A percentile compares a stretch with the other conserved stretches of the same genome.
These are phyloP conservation scores for Gasteruption jaculator DNA, from an alignment of 2,888 invertebrate genomes.

Conservation along the genomic window DNA sequence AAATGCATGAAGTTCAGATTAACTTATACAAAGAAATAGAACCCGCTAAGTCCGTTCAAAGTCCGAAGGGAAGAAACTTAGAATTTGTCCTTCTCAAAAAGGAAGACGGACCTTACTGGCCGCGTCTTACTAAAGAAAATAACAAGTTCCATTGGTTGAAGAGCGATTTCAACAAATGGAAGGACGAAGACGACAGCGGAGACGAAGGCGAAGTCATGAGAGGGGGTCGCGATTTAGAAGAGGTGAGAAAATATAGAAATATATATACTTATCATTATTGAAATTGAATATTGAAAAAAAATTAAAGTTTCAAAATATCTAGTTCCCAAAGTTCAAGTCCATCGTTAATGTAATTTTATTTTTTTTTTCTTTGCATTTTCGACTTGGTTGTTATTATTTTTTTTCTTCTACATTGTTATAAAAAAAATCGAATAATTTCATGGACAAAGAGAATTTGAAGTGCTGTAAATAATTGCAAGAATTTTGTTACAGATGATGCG, in stretches of 20 bases:
- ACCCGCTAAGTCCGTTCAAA: conserved; percentile 70
- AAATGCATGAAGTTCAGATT: conserved; percentile 83
- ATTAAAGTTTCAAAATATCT: no score
- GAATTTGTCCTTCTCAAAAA: conserved; percentile 70
- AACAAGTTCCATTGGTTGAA: conserved; percentile 94
- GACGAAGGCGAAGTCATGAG: conserved; percentile 59
- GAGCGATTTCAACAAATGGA: conserved; percentile 97
- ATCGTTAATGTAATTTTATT: no score
- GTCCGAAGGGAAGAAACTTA: conserved; percentile 70
- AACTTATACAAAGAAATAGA: conserved; percentile 78
- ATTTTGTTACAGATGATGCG: conserved; percentile 66
- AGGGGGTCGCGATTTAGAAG: conserved; percentile 58
- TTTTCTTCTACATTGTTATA: background rate
- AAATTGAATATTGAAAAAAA: background rate
- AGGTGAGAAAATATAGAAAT: no score
- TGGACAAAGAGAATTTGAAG: background rate
- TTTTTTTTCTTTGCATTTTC: conserved; percentile 4
- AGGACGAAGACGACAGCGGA: conserved; percentile 92
- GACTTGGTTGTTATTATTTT: background rate
- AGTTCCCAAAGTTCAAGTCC: no score
- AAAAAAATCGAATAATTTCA: background rate
- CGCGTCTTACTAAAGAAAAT: conserved; percentile 78
- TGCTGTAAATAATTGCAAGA: background rate
- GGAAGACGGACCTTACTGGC: conserved; percentile 78
- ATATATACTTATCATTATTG: background rate